These are phyloP conservation scores for Formica exsecta DNA, from an alignment of 1,140 invertebrate species.

Conservation along the genomic window DNA sequence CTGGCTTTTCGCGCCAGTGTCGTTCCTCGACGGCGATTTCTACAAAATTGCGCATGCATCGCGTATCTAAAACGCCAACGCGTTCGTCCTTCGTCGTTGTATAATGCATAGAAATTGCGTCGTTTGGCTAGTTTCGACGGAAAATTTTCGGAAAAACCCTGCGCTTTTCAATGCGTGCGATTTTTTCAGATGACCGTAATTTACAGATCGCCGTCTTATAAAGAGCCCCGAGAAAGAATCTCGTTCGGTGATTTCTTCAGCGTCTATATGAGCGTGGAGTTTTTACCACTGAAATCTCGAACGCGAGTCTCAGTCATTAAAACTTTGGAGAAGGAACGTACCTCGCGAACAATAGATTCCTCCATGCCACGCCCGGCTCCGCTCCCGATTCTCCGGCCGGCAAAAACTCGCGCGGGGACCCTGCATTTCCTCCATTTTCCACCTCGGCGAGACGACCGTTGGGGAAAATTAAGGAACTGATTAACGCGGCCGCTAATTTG, in stretches of 20 bases:
- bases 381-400: slow-evolving; percentile 13
- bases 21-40: not conserved
- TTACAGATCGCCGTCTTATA: not conserved
- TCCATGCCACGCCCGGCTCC: not conserved
- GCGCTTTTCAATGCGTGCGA: no score
- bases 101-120: no score
- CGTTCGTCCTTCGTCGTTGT: not conserved
- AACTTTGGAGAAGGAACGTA: slow-evolving; percentile 28
- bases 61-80: not conserved
- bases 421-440: slow-evolving; percentile 66
- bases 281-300: slow-evolving; percentile 22
- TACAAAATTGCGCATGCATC: slow-evolving; percentile 23
- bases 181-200: not conserved
- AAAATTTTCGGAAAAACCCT: no score
- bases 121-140: no score
- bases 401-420: slow-evolving; percentile 46
- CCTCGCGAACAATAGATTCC: slow-evolving; percentile 48
- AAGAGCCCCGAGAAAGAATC: not conserved
- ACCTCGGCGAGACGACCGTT: slow-evolving; percentile 13
- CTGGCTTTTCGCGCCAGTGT: not conserved
- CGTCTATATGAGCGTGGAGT: slow-evolving; percentile 42
- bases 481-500: slow-evolving; percentile 70
- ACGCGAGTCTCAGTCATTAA: slow-evolving; percentile 39
- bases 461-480: slow-evolving; percentile 63
- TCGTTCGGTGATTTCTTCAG: slow-evolving; percentile 23